phyloP scores from a whole-genome alignment of 2,797 vertebrate species.

The Lutjanus argentimaculatus region DNA sequence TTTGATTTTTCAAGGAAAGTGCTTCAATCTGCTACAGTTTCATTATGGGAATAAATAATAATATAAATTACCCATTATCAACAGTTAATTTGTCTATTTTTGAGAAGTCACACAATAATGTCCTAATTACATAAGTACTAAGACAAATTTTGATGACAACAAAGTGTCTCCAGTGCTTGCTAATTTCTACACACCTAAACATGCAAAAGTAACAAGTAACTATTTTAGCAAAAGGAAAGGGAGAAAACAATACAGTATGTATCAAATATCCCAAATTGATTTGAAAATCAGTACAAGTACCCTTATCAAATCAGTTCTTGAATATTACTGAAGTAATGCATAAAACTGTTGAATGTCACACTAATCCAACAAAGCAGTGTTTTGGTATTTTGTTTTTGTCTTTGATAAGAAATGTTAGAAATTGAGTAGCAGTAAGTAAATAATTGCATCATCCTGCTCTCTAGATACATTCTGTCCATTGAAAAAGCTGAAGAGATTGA shows the following conservation, averaged over 20 bases:
- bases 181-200: not conserved
- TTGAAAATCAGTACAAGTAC: not conserved
- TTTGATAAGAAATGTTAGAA: not conserved
- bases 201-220: not conserved
- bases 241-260: not conserved
- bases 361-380: not conserved
- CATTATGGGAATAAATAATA: no score
- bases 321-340: not conserved
- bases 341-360: not conserved
- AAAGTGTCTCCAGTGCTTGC: no score
- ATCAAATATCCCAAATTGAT: not conserved
- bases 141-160: no score
- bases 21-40: no score
- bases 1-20: no score
- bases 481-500: slow-evolving; percentile 92
- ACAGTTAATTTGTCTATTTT: no score
- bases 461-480: slow-evolving; percentile 94
- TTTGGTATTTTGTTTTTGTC: not conserved
- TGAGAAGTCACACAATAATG: not conserved
- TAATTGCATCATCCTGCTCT: not conserved
- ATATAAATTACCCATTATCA: no score
- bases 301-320: not conserved
- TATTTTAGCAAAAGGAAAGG: not conserved
- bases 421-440: no score
- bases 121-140: not conserved